Evolutionary conservation across 2,888 invertebrate genomes (phyloP), one percentile per base, ranked within the genome.

Genomic region (Zaprionus bogoriensis): DNA sequence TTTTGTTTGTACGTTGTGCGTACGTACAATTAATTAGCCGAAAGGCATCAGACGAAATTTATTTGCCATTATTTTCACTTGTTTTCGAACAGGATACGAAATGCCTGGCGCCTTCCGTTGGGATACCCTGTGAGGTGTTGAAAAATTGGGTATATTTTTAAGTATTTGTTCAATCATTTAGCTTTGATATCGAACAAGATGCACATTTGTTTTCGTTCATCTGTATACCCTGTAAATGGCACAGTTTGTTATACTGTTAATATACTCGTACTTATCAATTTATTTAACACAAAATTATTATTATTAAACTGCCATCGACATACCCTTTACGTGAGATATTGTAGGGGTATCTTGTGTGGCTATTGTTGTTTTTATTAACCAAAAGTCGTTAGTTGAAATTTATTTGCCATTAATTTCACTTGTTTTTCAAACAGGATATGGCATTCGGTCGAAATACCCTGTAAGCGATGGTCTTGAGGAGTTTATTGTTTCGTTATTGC

Each of bases 351-450:
- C n/a, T n/a, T n/a, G n/a, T n/a, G n/a, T n/a, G n/a, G n/a, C n/a
- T n/a, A n/a, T n/a, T n/a, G n/a, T n/a, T n/a, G n/a, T n/a, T n/a
- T 74, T 69, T 69, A 74, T 71, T 71, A 54, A 14, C 32, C 32
- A 36, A 36, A 36, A 36, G 14, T 19, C 70, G 41, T 38, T 53
- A 25, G 53, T 39, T 42, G 27, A 53, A 64, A 74, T 72, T 60
- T 75, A 70, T 75, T 48, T 45, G 42, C 27, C 41, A 50, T 32
- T 57, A 39, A 28, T 36, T 59, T 14, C 30, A 38, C 38, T 42
- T 30, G 39, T n/a, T 58, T 61, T 48, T 41, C 22, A 20, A 41
- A 10, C 67, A 66, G 44, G 32, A 36, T 22, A 22, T 22, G 19
- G n/a, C 12, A 17, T 51, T n/a, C n/a, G n/a, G 32, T 36, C 14